Conservation (phyloP, 2,113 vertebrate species). For the Phainopepla nitens region DNA sequence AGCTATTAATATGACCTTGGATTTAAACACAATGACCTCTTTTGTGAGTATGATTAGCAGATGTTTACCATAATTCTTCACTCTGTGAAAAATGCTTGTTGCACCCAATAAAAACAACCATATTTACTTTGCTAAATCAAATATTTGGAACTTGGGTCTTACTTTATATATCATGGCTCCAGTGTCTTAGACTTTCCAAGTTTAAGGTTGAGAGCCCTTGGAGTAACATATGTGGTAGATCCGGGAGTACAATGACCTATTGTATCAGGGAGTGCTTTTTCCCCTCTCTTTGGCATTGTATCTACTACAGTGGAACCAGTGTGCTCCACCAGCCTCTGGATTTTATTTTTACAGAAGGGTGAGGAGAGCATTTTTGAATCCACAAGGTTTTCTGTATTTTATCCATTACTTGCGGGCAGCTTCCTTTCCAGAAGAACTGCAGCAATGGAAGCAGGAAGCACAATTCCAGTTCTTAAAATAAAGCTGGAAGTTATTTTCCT, state of each 20-base stretch:
- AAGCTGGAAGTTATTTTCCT: constrained; percentile 22
- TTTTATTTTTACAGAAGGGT: constrained; percentile 37
- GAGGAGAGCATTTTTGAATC: constrained; percentile 10
- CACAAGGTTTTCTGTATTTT: constrained; percentile 40
- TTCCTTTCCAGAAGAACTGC: constrained; percentile 34
- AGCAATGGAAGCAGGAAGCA: constrained; percentile 16
- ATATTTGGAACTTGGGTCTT: constrained; percentile 64
- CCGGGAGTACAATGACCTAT: constrained; percentile 62
- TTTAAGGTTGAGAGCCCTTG: constrained; percentile 56
- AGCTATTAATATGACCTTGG: constrained; percentile 74
- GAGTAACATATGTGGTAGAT: constrained; percentile 72
- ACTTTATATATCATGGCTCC: constrained; percentile 71
- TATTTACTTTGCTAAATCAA: constrained; percentile 71
- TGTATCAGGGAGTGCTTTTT: constrained; percentile 16
- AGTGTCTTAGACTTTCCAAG: constrained; percentile 57
- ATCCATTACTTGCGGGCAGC: neutral
- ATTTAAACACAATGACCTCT: constrained; percentile 70
- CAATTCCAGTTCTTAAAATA: constrained; percentile 19
- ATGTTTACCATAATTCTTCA: constrained; percentile 82
- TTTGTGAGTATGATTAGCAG: constrained; percentile 76
- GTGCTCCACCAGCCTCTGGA: constrained; percentile 19
- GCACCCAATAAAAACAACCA: constrained; percentile 77
- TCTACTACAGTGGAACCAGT: constrained; percentile 48
- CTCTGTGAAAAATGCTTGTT: constrained; percentile 68
- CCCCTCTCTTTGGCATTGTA: neutral